Evolutionary conservation across 1,140 invertebrate genomes (phyloP).

Genomic region (Trichogramma pretiosum): DNA sequence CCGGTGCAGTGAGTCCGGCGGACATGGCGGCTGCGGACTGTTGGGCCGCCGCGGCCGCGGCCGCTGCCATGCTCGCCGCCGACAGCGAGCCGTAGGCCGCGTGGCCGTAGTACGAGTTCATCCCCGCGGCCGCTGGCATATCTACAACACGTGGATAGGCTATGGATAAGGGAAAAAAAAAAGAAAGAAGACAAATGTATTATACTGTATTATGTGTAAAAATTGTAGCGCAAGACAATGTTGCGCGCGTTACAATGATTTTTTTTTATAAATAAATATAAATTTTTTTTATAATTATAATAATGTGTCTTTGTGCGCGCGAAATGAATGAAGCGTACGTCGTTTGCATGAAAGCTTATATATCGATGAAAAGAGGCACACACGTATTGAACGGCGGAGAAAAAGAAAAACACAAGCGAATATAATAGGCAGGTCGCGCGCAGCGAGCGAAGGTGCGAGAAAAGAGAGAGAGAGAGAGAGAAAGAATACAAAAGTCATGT

Average conservation of each 20-base stretch:
- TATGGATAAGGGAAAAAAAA: neutral
- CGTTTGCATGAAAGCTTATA: too few species aligned
- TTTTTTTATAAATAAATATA: too few species aligned
- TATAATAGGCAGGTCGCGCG: too few species aligned
- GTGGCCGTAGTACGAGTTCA: conserved; percentile 55
- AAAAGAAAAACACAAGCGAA: too few species aligned
- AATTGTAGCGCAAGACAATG: neutral
- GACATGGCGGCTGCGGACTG: conserved; percentile 53
- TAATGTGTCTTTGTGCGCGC: too few species aligned
- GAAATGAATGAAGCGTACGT: too few species aligned
- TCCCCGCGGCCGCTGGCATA: conserved; percentile 52
- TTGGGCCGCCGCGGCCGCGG: conserved; percentile 53
- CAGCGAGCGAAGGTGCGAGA: neutral
- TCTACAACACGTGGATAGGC: conserved; percentile 36
- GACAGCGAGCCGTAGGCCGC: conserved; percentile 54
- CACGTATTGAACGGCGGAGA: too few species aligned
- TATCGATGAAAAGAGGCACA: too few species aligned
- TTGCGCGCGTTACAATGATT: too few species aligned
- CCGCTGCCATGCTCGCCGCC: conserved; percentile 55
- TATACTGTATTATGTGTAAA: neutral
- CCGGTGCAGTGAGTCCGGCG: conserved; percentile 47
- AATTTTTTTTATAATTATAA: too few species aligned
- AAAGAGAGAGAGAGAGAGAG: neutral
- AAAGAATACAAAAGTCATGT: neutral
- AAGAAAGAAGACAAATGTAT: neutral